phyloP scores from a whole-genome alignment of 2,113 vertebrate species.

The Neofelis nebulosa region DNA sequence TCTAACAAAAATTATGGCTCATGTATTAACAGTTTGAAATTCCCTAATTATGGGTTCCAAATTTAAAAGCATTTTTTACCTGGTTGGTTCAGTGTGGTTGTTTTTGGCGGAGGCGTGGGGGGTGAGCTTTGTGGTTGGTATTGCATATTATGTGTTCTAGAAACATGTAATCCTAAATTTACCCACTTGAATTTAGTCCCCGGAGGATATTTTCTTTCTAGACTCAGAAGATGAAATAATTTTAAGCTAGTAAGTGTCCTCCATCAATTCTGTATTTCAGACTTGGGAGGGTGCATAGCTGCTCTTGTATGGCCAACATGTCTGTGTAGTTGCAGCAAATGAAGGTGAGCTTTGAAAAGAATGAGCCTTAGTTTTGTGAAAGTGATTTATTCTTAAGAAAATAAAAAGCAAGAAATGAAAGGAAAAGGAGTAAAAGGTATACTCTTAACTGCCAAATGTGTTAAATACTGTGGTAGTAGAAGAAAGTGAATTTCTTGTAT shows the following conservation, averaged over 20 bases:
- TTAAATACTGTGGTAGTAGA: slow-evolving; percentile 63
- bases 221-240: slow-evolving; percentile 17
- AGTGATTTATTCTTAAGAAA: slow-evolving; percentile 57
- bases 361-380: slow-evolving; percentile 67
- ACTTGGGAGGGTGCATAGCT: background rate
- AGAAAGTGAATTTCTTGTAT: slow-evolving; percentile 66
- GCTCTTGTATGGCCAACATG: slow-evolving; percentile 37
- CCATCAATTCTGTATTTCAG: background rate
- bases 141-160: background rate
- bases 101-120: background rate
- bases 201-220: slow-evolving; percentile 31
- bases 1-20: background rate
- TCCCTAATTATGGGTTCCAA: background rate
- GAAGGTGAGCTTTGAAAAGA: slow-evolving; percentile 47
- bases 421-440: slow-evolving; percentile 37
- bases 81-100: background rate
- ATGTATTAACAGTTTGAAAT: background rate
- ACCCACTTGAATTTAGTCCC: background rate
- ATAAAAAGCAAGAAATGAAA: background rate
- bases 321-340: slow-evolving; percentile 43
- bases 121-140: background rate
- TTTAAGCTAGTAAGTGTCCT: slow-evolving; percentile 30
- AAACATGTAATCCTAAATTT: background rate
- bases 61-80: background rate
- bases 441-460: slow-evolving; percentile 74